Percentiles rank a stretch among this genome's conserved stretches.
phyloP scores from a whole-genome alignment of 1,140 invertebrate species.

The Caenorhabditis tropicalis region DNA sequence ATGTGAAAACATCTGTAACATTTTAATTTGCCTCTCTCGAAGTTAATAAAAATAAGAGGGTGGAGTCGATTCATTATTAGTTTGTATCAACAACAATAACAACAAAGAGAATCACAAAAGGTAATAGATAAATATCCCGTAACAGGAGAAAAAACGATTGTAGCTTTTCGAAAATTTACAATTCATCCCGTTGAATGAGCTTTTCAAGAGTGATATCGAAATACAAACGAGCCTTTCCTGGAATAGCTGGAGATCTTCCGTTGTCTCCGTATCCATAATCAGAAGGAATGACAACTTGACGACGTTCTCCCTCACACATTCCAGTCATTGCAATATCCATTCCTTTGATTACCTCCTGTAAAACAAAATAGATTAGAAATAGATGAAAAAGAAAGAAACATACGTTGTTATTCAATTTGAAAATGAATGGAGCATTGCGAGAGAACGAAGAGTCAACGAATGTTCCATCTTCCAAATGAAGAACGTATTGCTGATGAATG shows the following conservation, averaged over 20 bases:
- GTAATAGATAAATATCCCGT: background rate
- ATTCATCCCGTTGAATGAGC: slow-evolving; percentile 68
- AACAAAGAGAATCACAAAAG: slow-evolving; percentile 24
- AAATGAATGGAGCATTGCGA: slow-evolving; percentile 68
- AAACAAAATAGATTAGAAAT: background rate
- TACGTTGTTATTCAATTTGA: slow-evolving; percentile 60
- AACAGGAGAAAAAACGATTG: background rate
- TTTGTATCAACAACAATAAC: slow-evolving; percentile 18
- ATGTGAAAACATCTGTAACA: too few species aligned
- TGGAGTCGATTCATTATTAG: slow-evolving; percentile 29
- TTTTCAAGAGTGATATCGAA: slow-evolving; percentile 71
- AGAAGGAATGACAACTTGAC: slow-evolving; percentile 68
- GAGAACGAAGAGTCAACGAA: slow-evolving; percentile 70
- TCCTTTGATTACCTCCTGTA: slow-evolving; percentile 65
- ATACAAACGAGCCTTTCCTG: slow-evolving; percentile 67
- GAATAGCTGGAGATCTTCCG: slow-evolving; percentile 60
- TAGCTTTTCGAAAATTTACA: slow-evolving; percentile 52
- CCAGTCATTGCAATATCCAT: slow-evolving; percentile 70
- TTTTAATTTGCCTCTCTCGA: background rate
- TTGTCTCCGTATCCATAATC: slow-evolving; percentile 62
- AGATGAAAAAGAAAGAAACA: background rate
- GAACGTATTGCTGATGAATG: slow-evolving; percentile 72
- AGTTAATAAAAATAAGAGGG: background rate
- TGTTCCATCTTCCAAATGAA: slow-evolving; percentile 69
- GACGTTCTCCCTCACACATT: slow-evolving; percentile 70